Conservation (phyloP, 2,797 vertebrate species). For the Todus mexicanus region DNA sequence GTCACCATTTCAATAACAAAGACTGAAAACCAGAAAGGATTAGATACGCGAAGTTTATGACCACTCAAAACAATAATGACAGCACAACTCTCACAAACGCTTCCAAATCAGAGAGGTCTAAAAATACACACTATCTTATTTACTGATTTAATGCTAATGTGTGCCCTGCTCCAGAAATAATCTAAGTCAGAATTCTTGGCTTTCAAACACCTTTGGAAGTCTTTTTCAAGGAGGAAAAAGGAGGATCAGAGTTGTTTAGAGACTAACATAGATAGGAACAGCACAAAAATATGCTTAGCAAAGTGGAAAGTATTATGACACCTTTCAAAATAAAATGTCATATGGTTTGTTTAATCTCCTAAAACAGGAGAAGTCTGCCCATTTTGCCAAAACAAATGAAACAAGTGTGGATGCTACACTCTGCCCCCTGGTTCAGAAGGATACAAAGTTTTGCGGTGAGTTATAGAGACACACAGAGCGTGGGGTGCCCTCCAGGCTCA, state of each 20-base stretch:
- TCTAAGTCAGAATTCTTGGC: background rate
- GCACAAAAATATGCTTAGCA: slow-evolving; percentile 6
- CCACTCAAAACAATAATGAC: background rate
- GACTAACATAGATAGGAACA: background rate
- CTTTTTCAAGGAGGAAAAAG: background rate
- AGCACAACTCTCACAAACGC: background rate
- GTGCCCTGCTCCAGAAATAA: background rate
- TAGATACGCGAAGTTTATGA: background rate
- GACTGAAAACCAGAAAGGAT: background rate
- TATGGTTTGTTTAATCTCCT: slow-evolving; percentile 43
- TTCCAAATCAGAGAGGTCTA: background rate
- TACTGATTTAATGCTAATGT: background rate
- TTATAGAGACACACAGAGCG: background rate
- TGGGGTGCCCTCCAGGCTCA: background rate
- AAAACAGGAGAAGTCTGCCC: background rate
- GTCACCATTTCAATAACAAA: background rate
- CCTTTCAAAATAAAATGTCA: slow-evolving; percentile 44
- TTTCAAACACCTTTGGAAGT: background rate
- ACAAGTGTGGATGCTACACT: background rate
- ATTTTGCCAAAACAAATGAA: slow-evolving; percentile 64
- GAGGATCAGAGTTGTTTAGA: background rate
- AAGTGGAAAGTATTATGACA: slow-evolving; percentile 31
- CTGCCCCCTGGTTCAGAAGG: slow-evolving; percentile 32
- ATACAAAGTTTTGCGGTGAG: background rate
- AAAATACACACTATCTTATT: background rate